Evolutionary conservation across 2,888 invertebrate species (phyloP).

Genomic region (Lymantria monacha): DNA sequence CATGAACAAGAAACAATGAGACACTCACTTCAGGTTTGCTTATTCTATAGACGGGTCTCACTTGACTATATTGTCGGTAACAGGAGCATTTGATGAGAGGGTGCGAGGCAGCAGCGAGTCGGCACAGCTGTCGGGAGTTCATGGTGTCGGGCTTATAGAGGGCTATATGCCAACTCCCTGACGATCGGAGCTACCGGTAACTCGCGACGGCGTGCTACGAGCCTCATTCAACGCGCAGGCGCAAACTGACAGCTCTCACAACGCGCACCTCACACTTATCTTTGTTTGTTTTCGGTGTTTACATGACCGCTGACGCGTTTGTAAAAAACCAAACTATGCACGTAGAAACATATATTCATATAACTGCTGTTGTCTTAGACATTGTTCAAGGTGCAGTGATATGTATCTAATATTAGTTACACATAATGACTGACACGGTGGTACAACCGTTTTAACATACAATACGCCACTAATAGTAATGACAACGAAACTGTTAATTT

Average conservation of each 20-base stretch:
- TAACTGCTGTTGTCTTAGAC: conserved; percentile 7
- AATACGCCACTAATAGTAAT: no score
- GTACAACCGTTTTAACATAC: no score
- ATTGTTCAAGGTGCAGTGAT: not conserved
- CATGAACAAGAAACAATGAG: conserved; percentile 30
- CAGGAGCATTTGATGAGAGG: conserved; percentile 52
- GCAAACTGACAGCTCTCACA: conserved; percentile 56
- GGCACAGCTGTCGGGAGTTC: conserved; percentile 67
- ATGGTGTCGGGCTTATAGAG: conserved; percentile 41
- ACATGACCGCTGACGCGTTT: conserved; percentile 53
- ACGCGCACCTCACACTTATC: conserved; percentile 52
- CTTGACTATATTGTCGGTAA: conserved; percentile 69
- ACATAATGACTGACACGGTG: no score
- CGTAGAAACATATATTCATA: not conserved
- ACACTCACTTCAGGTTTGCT: conserved; percentile 69
- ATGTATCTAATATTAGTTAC: no score
- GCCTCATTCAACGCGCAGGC: conserved; percentile 62
- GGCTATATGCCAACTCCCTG: conserved; percentile 23
- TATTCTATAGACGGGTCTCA: conserved; percentile 73
- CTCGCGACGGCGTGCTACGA: conserved; percentile 50
- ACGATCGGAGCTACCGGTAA: conserved; percentile 20
- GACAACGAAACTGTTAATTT: no score
- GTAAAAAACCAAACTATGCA: conserved; percentile 28
- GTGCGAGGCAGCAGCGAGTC: conserved; percentile 44
- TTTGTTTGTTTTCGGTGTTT: conserved; percentile 59